Evolutionary conservation across 2,888 invertebrate genomes (phyloP), one percentile per base, ranked within the genome.

Genomic region (Polydrusus cervinus): DNA sequence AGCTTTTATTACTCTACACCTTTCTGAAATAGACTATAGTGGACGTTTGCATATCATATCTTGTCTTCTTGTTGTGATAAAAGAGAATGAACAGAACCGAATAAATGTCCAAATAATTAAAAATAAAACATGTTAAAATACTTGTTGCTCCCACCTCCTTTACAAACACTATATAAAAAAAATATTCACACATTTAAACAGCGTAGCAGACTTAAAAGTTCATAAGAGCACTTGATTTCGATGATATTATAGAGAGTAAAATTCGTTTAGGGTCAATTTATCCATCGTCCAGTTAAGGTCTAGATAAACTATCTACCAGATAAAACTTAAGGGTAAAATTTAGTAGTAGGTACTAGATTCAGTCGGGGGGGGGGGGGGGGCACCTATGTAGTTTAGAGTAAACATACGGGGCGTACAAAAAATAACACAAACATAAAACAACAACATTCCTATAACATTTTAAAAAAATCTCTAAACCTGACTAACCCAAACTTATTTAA

Each of bases 151-250:
- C 13, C 55, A 65, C 45, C 65, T 43, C 65, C 45, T 57, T 65
- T 64, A 65, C 65, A 38, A 38, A n/a, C 49, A 74, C 43, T 55
- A 49, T 43, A 68, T 51, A 67, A 61, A 62, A 14, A 67, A 74
- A 51, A 25, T 62, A 25, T 68, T 68, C 68, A 71, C 72, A 76
- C 72, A 62, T 60, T n/a, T 66, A 73, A 67, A 76, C 74, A 76
- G 64, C 71, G 51, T 55, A 74, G 77, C 77, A 74, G 73, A 74
- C 74, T 71, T 74, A 70, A 70, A 51, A 30, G 20, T 71, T 67
- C 25, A 71, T 77, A 77, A 77, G 77, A 71, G 77, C 77, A 77
- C 77, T 77, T 76, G 65, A 74, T 55, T 74, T 70, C 64, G 71
- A 71, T 62, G 67, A 71, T 71, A n/a, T n/a, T n/a, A 74, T 64